Conservation (phyloP, 2,888 invertebrate species). For the Gisinianus flammeolus region DNA sequence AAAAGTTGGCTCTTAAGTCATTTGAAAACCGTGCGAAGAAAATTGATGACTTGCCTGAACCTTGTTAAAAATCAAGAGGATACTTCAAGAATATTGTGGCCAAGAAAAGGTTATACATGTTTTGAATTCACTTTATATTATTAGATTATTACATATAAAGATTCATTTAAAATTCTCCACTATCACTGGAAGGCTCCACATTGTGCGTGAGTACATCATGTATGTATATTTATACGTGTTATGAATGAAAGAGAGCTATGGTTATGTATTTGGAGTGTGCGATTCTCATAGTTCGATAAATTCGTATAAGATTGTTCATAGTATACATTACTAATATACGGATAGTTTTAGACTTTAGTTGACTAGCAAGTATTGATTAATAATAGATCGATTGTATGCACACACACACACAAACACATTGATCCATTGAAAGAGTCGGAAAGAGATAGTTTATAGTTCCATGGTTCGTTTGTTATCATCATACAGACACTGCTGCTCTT, state of each 20-base stretch:
- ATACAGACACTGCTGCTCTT: too few relatives aligned
- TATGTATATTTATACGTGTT: too few relatives aligned
- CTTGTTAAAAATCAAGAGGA: background rate
- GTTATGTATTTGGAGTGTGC: too few relatives aligned
- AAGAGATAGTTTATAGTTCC: background rate
- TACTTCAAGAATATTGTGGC: background rate
- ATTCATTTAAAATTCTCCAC: background rate
- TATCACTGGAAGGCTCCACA: background rate
- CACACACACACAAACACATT: background rate
- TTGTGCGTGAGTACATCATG: background rate
- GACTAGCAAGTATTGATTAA: slow-evolving; percentile 10
- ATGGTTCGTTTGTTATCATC: background rate
- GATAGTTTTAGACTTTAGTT: background rate
- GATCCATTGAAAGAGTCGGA: background rate
- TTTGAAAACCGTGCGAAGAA: slow-evolving; percentile 5
- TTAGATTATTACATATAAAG: background rate
- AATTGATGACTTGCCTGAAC: background rate
- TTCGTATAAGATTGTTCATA: too few relatives aligned
- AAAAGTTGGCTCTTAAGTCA: background rate
- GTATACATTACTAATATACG: too few relatives aligned
- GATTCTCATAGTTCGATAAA: too few relatives aligned
- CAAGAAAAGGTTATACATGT: slow-evolving; percentile 3
- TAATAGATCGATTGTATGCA: slow-evolving; percentile 16
- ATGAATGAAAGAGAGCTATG: too few relatives aligned
- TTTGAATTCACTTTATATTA: background rate